phyloP scores from a whole-genome alignment of 2,797 vertebrate species.

The Coregonus suidteri region DNA sequence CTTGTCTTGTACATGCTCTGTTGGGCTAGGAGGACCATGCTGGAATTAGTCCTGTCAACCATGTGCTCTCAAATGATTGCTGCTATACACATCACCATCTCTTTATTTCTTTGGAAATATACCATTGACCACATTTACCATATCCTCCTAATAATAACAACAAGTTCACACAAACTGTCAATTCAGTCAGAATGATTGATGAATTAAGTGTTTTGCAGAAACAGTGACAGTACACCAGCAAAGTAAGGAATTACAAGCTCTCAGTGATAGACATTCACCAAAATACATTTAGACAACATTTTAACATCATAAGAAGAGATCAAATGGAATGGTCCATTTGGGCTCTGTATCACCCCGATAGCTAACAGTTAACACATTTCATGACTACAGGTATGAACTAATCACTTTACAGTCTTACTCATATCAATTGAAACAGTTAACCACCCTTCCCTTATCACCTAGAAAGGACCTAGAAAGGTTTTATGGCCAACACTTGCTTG shows the following conservation, averaged over 20 bases:
- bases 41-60: constrained; percentile 49
- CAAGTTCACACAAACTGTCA: constrained; percentile 7
- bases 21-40: constrained; percentile 7
- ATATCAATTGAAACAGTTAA: neutral
- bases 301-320: too few species aligned
- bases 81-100: constrained; percentile 39
- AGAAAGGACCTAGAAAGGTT: neutral
- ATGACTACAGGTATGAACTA: neutral
- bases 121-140: constrained; percentile 6
- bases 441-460: constrained; percentile 7
- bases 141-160: constrained; percentile 4
- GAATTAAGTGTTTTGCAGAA: neutral
- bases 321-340: neutral
- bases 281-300: too few species aligned
- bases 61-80: constrained; percentile 32
- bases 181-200: neutral
- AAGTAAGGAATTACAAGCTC: neutral
- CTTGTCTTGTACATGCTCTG: neutral
- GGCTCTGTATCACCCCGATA: neutral
- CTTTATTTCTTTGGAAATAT: constrained; percentile 12
- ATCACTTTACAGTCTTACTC: neutral
- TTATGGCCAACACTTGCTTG: constrained; percentile 5
- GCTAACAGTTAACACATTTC: neutral
- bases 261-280: neutral
- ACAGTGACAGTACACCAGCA: neutral